A percentile compares a stretch with the other conserved stretches of the same genome.
phyloP scores from a whole-genome alignment of 2,113 vertebrate species.

The Myiagra hebetior region DNA sequence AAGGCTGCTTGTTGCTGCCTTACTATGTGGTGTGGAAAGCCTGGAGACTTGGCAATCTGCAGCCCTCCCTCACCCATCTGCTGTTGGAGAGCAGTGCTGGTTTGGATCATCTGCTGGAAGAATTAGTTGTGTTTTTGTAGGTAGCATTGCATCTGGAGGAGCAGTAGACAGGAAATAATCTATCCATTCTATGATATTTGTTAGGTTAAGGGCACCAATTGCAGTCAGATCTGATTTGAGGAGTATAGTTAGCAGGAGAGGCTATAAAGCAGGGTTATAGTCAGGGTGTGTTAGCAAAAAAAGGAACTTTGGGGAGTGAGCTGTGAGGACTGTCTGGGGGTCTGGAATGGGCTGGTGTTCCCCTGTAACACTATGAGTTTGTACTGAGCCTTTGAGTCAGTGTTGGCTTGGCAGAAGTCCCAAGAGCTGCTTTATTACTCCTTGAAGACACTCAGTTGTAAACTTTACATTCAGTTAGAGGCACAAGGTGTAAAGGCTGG shows the following conservation, averaged over 20 bases:
- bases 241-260: not conserved
- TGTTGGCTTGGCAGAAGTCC: not conserved
- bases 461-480: not conserved
- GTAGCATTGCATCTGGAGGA: not conserved
- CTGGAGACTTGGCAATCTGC: not conserved
- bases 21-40: not conserved
- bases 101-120: not conserved
- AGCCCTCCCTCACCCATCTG: not conserved
- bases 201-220: not conserved
- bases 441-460: not conserved
- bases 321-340: not conserved
- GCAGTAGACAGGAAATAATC: not conserved
- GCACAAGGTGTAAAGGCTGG: not conserved
- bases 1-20: slow-evolving; percentile 31
- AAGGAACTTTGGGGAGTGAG: not conserved
- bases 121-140: not conserved
- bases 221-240: not conserved
- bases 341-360: not conserved
- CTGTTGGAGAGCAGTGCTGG: not conserved
- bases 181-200: not conserved
- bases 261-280: not conserved
- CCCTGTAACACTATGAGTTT: not conserved
- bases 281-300: not conserved
- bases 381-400: not conserved
- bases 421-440: not conserved